phyloP scores from a whole-genome alignment of 2,113 vertebrate species.

The Notiomystis cincta region DNA sequence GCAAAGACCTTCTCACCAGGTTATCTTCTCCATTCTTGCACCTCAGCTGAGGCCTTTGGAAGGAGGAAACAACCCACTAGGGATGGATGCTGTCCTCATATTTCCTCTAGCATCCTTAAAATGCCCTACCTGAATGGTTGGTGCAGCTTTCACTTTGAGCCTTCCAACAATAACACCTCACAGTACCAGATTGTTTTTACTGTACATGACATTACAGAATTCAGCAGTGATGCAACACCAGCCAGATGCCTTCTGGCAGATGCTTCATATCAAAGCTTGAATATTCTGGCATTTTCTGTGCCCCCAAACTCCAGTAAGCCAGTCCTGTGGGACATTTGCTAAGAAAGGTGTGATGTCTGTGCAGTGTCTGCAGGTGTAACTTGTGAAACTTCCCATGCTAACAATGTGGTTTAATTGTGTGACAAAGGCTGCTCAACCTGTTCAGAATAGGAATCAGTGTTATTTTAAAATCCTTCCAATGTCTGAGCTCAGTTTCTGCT shows the following conservation, averaged over 20 bases:
- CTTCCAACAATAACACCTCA: accelerated
- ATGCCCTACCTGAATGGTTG: not conserved
- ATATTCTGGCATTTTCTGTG: not conserved
- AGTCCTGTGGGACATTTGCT: not conserved
- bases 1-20: accelerated
- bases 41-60: not conserved
- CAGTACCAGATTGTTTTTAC: not conserved
- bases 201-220: not conserved
- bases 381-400: not conserved
- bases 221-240: not conserved
- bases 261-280: not conserved
- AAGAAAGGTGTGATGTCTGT: not conserved
- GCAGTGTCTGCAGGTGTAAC: not conserved
- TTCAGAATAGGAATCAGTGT: not conserved
- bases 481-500: not conserved
- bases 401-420: not conserved
- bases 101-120: not conserved
- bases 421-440: not conserved
- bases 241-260: not conserved
- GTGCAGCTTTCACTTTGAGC: not conserved
- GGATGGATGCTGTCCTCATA: not conserved
- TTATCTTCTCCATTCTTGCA: not conserved
- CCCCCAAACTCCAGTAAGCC: not conserved
- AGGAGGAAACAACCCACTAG: not conserved
- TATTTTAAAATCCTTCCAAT: not conserved